Conservation (phyloP, 2,888 invertebrate genomes). For the Pilophorus perplexus region DNA sequence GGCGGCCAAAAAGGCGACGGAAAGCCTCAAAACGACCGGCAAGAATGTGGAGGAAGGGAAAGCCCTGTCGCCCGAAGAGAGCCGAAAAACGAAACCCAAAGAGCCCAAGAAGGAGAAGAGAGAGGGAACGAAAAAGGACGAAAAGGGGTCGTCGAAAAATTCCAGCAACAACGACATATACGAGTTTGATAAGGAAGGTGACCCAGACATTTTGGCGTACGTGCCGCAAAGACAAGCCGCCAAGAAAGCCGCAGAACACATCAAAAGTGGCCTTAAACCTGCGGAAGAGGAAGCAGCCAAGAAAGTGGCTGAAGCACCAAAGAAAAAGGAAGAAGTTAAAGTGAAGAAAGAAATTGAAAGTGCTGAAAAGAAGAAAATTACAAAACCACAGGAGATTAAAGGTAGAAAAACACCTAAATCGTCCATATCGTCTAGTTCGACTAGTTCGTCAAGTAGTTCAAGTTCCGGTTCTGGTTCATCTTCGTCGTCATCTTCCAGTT, state of each 20-base stretch:
- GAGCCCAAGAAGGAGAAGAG: slow-evolving; percentile 53
- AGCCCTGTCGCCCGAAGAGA: slow-evolving; percentile 50
- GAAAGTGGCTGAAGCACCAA: slow-evolving; percentile 48
- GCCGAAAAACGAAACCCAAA: slow-evolving; percentile 50
- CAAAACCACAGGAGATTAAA: slow-evolving; percentile 49
- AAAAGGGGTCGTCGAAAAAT: slow-evolving; percentile 32
- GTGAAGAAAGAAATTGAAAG: slow-evolving; percentile 51
- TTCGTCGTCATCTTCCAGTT: slow-evolving; percentile 56
- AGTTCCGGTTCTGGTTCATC: slow-evolving; percentile 55
- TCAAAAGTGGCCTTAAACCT: slow-evolving; percentile 69
- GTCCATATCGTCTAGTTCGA: slow-evolving; percentile 55
- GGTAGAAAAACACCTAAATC: slow-evolving; percentile 47
- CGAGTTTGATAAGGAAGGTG: slow-evolving; percentile 64
- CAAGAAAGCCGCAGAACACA: slow-evolving; percentile 86
- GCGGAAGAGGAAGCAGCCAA: slow-evolving; percentile 45
- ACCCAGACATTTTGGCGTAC: slow-evolving; percentile 61
- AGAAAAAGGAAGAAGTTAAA: slow-evolving; percentile 43
- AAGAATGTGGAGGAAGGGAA: slow-evolving; percentile 44
- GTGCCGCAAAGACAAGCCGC: slow-evolving; percentile 89
- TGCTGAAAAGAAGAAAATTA: slow-evolving; percentile 45
- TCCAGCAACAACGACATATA: slow-evolving; percentile 55
- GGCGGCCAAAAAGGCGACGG: slow-evolving; percentile 87
- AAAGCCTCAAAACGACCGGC: slow-evolving; percentile 67
- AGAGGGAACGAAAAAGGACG: slow-evolving; percentile 50
- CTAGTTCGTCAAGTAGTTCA: slow-evolving; percentile 53